Percentiles rank a stretch among this genome's conserved stretches.
Evolutionary conservation across 2,888 invertebrate species (phyloP).

Genomic region (Rhogogaster chlorosoma): DNA sequence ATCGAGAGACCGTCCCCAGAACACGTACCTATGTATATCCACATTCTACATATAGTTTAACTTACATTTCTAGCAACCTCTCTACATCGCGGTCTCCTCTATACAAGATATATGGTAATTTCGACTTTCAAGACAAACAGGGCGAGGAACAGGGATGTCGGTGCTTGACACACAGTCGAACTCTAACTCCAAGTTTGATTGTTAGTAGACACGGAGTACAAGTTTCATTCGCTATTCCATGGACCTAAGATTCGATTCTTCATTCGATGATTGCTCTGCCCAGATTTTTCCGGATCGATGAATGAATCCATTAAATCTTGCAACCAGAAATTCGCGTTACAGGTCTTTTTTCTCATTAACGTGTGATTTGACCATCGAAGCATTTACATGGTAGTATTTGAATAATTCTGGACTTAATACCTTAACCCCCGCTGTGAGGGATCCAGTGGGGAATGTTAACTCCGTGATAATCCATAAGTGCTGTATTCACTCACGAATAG

Average conservation of each 20-base stretch:
- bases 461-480: neutral
- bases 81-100: slow-evolving; percentile 3
- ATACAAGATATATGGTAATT: slow-evolving; percentile 36
- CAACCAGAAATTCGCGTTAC: neutral
- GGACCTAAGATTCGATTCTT: neutral
- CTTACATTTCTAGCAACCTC: slow-evolving; percentile 12
- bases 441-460: neutral
- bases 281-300: neutral
- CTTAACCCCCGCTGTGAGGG: neutral
- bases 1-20: neutral
- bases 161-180: slow-evolving; percentile 2
- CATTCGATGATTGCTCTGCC: neutral
- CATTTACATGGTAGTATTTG: neutral
- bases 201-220: neutral
- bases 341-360: neutral
- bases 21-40: slow-evolving; percentile 2
- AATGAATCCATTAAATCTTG: neutral
- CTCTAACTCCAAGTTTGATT: slow-evolving; percentile 5
- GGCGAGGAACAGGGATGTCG: slow-evolving; percentile 5
- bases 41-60: neutral
- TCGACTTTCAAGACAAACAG: slow-evolving; percentile 39
- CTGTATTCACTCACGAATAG: neutral
- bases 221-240: neutral
- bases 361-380: neutral
- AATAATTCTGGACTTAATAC: slow-evolving; percentile 2